Evolutionary conservation across 2,888 invertebrate species (phyloP), one percentile per base, ranked within the genome.

Genomic region (Anticlea derivata): DNA sequence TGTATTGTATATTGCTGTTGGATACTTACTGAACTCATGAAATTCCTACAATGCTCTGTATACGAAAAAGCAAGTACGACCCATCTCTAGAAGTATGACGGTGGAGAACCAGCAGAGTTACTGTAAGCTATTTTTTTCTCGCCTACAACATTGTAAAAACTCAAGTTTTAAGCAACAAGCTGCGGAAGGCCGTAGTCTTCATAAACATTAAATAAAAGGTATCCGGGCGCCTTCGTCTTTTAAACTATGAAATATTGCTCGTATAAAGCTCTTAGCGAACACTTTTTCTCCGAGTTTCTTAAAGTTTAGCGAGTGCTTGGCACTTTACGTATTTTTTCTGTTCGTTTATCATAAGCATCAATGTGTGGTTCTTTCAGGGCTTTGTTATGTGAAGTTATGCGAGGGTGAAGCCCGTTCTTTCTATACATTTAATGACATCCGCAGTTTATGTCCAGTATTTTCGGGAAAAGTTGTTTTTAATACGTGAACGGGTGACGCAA

Each of bases 231-330:
- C 70, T 73, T 67, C 66, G 60, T 75, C 73, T 73, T 73, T 73
- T 75, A 72, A 75, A 75, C 76, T 75, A 75, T 74, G 76, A 75
- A 73, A 75, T 75, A 75, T 74, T 68, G 75, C 66, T 58, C 61
- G 70, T 72, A 68, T 65, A 75, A 75, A 72, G 70, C 75, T 74
- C 70, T 75, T 74, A 75, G 67, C 65, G 64, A 66, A 62, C 66
- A 64, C 64, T 70, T 70, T 63, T 66, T 60, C 55, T 45, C 41
- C 37, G 65, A 73, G 63, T 75, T 75, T 68, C 67, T 65, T 58
- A 63, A 68, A 75, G 61, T 75, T 75, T 55, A 54, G 55, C 63
- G 65, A 58, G 67, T 72, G 66, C 64, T 68, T 48, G 54, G 70
- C 66, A 75, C 70, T 73, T 72, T 67, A 59, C 59, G 49, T 49